Percentiles rank a stretch among this genome's conserved stretches.
These are phyloP conservation scores for Aphaenogaster floridana DNA, from an alignment of 1,140 invertebrate genomes.

Conservation along the genomic window DNA sequence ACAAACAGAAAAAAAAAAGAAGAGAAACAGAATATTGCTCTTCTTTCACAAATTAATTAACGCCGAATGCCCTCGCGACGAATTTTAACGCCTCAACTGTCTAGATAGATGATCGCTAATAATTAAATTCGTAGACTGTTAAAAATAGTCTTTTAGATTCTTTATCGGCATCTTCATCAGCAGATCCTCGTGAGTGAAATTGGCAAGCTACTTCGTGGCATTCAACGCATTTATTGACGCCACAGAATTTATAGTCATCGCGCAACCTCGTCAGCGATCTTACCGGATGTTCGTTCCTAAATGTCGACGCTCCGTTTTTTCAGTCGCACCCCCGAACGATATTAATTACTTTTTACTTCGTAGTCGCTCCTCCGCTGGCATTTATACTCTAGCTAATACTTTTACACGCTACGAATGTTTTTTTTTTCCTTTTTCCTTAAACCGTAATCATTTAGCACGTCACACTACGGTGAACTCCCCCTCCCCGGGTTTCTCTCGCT, in stretches of 20 bases:
- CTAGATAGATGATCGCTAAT: background rate
- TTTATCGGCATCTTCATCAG: background rate
- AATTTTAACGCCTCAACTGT: background rate
- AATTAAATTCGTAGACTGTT: constrained; percentile 11
- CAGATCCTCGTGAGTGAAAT: background rate
- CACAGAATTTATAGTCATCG: constrained; percentile 3
- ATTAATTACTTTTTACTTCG: constrained; percentile 64
- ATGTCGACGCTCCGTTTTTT: constrained; percentile 47
- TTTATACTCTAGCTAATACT: constrained; percentile 79
- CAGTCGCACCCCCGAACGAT: constrained; percentile 66
- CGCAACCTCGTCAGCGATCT: constrained; percentile 71
- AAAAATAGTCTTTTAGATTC: background rate
- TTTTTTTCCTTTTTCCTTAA: constrained; percentile 59
- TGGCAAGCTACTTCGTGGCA: background rate
- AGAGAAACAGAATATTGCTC: background rate
- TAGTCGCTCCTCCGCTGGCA: constrained; percentile 64
- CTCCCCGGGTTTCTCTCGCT: constrained; percentile 46
- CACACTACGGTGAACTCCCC: constrained; percentile 74
- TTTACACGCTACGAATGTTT: constrained; percentile 80
- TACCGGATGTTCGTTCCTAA: constrained; percentile 64
- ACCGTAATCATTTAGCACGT: constrained; percentile 72
- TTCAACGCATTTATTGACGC: background rate
- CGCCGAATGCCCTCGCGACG: background rate
- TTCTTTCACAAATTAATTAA: constrained; percentile 16
- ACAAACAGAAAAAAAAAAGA: background rate